phyloP scores from a whole-genome alignment of 2,113 vertebrate species.

The Archilochus colubris region DNA sequence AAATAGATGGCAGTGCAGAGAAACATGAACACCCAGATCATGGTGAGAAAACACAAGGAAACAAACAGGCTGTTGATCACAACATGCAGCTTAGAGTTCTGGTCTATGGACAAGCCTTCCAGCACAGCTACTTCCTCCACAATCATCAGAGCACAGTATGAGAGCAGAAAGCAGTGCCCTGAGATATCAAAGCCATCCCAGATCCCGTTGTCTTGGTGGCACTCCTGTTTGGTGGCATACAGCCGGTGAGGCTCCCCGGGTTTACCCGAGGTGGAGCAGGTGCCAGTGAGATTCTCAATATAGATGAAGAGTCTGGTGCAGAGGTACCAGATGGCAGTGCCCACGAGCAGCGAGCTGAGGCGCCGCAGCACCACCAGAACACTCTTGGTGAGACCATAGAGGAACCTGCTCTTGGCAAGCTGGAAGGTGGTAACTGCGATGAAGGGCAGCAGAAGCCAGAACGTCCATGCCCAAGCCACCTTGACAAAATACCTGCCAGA shows the following conservation, averaged over 20 bases:
- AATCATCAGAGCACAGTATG: conserved; percentile 90
- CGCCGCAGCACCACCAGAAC: conserved; percentile 73
- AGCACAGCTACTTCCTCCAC: conserved; percentile 88
- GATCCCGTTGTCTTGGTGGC: conserved; percentile 77
- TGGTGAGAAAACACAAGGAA: conserved; percentile 80
- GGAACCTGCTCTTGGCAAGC: neutral
- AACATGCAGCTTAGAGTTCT: conserved; percentile 23
- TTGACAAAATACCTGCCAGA: conserved; percentile 93
- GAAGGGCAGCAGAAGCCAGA: conserved; percentile 92
- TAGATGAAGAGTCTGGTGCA: conserved; percentile 84
- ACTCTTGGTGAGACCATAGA: conserved; percentile 65
- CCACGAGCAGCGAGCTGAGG: conserved; percentile 82
- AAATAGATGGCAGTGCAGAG: conserved; percentile 92
- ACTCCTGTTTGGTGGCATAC: conserved; percentile 76
- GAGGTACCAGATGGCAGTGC: conserved; percentile 86
- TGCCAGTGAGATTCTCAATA: conserved; percentile 86
- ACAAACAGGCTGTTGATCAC: conserved; percentile 80
- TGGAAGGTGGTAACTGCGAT: conserved; percentile 81
- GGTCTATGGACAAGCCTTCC: conserved; percentile 68
- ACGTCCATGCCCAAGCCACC: conserved; percentile 93
- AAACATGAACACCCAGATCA: conserved; percentile 94
- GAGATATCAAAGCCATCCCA: conserved; percentile 95
- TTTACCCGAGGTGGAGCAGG: conserved; percentile 70
- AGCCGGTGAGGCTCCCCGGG: neutral
- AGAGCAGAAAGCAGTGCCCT: conserved; percentile 92